Conservation (phyloP, 2,888 invertebrate species). For the Portevinia maculata region DNA sequence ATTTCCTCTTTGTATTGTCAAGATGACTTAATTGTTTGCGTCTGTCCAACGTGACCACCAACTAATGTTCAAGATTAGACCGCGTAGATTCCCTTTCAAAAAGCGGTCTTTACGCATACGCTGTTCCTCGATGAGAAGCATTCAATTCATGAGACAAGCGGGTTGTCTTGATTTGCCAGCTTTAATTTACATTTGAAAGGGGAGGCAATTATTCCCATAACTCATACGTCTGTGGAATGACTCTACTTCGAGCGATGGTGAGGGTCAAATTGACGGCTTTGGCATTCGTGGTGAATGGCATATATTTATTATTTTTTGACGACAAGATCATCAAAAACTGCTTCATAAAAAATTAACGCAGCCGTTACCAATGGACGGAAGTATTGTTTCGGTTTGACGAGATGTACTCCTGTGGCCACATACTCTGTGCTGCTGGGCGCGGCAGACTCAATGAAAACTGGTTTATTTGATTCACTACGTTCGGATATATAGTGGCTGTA, state of each 20-base stretch:
- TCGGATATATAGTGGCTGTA: slow-evolving; percentile 1
- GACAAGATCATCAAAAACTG: slow-evolving; percentile 55
- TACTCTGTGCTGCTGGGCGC: slow-evolving; percentile 26
- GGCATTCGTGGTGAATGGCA: slow-evolving; percentile 31
- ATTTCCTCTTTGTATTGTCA: slow-evolving; percentile 65
- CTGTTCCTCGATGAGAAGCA: neutral
- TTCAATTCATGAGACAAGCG: slow-evolving; percentile 7
- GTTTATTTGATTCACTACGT: slow-evolving; percentile 25
- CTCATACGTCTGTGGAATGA: slow-evolving; percentile 58
- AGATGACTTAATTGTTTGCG: slow-evolving; percentile 66
- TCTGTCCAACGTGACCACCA: slow-evolving; percentile 66
- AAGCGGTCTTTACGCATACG: neutral
- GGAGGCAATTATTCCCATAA: slow-evolving; percentile 69
- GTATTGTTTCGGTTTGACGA: slow-evolving; percentile 55
- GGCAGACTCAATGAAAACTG: slow-evolving; percentile 10
- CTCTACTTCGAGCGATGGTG: slow-evolving; percentile 5
- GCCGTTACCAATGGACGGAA: slow-evolving; percentile 55
- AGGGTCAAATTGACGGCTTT: slow-evolving; percentile 51
- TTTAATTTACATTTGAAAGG: slow-evolving; percentile 65
- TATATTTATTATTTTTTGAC: slow-evolving; percentile 43
- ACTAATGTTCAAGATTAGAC: slow-evolving; percentile 69
- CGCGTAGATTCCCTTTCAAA: slow-evolving; percentile 23
- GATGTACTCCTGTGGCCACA: slow-evolving; percentile 63
- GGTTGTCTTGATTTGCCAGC: slow-evolving; percentile 26
- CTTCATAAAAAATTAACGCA: slow-evolving; percentile 21